phyloP scores from a whole-genome alignment of 2,113 vertebrate genomes.

The Ciconia maguari region DNA sequence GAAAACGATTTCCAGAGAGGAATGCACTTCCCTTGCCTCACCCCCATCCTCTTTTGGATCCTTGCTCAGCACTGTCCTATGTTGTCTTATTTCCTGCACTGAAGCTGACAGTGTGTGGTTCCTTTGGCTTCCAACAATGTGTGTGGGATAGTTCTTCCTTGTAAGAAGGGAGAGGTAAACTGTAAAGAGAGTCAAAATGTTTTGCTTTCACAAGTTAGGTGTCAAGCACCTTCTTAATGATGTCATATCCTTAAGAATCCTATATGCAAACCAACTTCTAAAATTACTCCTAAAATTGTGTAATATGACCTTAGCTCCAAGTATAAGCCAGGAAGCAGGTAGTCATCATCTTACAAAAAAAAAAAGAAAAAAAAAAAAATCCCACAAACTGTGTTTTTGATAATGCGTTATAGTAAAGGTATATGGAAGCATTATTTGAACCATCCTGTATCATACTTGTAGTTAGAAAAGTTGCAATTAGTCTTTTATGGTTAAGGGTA shows the following conservation, averaged over 20 bases:
- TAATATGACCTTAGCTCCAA: accelerated
- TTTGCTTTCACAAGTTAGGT: background rate
- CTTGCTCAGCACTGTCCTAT: background rate
- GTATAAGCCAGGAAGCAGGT: background rate
- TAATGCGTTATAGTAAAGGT: background rate
- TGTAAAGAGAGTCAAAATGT: background rate
- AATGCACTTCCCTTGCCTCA: background rate
- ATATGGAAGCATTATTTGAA: background rate
- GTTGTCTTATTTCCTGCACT: background rate
- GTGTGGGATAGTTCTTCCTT: background rate
- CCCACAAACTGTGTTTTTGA: background rate
- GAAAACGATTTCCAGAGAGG: background rate
- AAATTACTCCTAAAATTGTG: background rate
- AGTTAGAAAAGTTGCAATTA: background rate
- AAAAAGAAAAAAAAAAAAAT: background rate
- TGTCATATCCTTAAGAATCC: background rate
- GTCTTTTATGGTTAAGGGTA: no score
- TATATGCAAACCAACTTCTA: background rate
- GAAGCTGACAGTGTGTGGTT: background rate
- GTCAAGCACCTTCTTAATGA: background rate
- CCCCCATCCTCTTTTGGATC: background rate
- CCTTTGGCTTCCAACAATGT: background rate
- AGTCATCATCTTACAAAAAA: background rate
- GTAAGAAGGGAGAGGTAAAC: background rate
- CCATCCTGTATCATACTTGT: background rate